Conservation (phyloP, 2,888 invertebrate species). For the Tiliacea citrago region DNA sequence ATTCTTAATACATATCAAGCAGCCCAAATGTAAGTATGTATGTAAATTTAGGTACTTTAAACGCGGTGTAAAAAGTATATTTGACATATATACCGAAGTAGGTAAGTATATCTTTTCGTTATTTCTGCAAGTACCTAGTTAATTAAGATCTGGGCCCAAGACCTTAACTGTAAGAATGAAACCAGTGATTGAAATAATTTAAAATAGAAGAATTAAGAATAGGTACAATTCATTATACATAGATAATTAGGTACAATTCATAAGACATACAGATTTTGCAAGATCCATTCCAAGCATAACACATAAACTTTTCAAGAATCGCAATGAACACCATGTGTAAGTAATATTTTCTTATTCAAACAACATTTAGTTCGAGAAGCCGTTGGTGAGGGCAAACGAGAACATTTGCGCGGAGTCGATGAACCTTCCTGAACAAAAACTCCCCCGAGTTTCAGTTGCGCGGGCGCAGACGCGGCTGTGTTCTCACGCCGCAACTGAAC, state of each 20-base stretch:
- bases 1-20: neutral
- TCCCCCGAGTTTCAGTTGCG: slow-evolving; percentile 85
- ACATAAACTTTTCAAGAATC: slow-evolving; percentile 44
- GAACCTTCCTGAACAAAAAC: slow-evolving; percentile 88
- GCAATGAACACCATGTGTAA: slow-evolving; percentile 58
- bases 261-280: neutral
- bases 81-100: too few species aligned
- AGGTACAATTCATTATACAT: neutral
- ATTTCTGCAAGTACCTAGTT: neutral
- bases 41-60: neutral
- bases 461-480: slow-evolving; percentile 69
- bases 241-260: neutral
- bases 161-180: neutral
- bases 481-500: slow-evolving; percentile 86
- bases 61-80: neutral
- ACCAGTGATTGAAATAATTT: too few species aligned
- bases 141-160: neutral
- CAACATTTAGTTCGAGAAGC: slow-evolving; percentile 50
- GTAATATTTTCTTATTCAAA: slow-evolving; percentile 60
- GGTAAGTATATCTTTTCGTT: neutral
- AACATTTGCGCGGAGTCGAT: slow-evolving; percentile 83
- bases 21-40: neutral
- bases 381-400: slow-evolving; percentile 62
- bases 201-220: too few species aligned
- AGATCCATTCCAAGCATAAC: neutral